A percentile compares a stretch with the other conserved stretches of the same genome.
These are phyloP conservation scores for Coracias cyanogaster DNA, from an alignment of 2,797 vertebrate genomes.

Conservation along the genomic window DNA sequence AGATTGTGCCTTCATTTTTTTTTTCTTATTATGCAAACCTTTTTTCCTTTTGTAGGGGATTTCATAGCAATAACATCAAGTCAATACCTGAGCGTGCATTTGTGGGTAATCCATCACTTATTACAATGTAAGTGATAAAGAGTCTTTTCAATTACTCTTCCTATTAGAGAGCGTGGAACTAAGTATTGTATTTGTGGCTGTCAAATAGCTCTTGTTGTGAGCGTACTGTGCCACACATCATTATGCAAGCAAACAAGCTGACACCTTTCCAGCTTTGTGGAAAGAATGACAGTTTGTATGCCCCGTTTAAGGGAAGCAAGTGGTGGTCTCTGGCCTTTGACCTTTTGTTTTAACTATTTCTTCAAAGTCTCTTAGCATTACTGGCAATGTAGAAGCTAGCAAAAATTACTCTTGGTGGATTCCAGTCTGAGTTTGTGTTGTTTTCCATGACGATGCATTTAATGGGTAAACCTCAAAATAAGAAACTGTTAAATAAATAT, in stretches of 20 bases:
- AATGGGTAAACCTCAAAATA: neutral
- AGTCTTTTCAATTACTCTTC: neutral
- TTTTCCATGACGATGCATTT: neutral
- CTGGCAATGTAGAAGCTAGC: neutral
- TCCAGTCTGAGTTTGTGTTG: neutral
- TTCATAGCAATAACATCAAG: conserved; percentile 95
- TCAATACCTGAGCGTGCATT: conserved; percentile 93
- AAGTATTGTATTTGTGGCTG: neutral
- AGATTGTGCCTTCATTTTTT: neutral
- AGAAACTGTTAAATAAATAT: neutral
- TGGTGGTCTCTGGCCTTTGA: neutral
- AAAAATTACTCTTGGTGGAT: neutral
- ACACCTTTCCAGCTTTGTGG: neutral
- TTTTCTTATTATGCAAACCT: neutral
- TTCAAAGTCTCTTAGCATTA: neutral
- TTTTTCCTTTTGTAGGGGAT: conserved; percentile 84
- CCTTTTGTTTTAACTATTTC: neutral
- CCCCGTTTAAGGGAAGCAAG: neutral
- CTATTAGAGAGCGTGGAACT: neutral
- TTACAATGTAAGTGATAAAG: conserved; percentile 87
- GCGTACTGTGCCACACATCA: neutral
- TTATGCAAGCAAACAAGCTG: neutral
- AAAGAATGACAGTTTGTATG: neutral
- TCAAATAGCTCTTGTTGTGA: neutral
- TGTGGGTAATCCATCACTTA: conserved; percentile 90